These are phyloP conservation scores for Vultur gryphus DNA, from an alignment of 2,797 vertebrate genomes.

Conservation along the genomic window DNA sequence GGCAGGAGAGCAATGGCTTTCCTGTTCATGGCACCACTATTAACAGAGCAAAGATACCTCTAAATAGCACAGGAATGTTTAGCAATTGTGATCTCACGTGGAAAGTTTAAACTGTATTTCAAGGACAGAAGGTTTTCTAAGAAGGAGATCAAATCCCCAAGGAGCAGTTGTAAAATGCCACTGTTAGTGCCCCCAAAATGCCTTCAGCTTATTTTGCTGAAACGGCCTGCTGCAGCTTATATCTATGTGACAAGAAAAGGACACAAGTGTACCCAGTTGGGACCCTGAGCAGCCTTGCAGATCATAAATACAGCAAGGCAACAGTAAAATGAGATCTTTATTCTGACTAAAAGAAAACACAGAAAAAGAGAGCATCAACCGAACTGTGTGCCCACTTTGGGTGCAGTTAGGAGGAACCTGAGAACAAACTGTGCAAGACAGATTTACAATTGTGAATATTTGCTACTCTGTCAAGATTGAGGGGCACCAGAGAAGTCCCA, in stretches of 20 bases:
- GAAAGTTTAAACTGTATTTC: conserved; percentile 16
- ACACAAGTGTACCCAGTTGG: neutral
- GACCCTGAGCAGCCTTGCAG: neutral
- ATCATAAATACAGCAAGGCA: neutral
- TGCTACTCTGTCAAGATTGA: neutral
- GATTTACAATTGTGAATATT: neutral
- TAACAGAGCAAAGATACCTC: neutral
- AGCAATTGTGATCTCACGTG: neutral
- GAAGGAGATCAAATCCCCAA: neutral
- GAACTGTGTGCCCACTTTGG: neutral
- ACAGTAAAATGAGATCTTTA: neutral
- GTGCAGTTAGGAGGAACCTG: neutral
- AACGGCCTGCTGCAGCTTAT: neutral
- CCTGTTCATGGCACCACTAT: neutral
- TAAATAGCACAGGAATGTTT: neutral
- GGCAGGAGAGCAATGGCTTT: neutral
- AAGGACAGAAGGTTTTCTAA: neutral
- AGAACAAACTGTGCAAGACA: neutral
- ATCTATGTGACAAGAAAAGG: neutral
- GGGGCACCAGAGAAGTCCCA: neutral
- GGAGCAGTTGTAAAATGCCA: neutral
- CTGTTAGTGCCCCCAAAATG: neutral
- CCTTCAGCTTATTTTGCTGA: neutral
- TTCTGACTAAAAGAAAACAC: neutral
- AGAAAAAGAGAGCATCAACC: neutral